These are phyloP conservation scores for Barbus barbus DNA, from an alignment of 2,113 vertebrate species.

Conservation along the genomic window DNA sequence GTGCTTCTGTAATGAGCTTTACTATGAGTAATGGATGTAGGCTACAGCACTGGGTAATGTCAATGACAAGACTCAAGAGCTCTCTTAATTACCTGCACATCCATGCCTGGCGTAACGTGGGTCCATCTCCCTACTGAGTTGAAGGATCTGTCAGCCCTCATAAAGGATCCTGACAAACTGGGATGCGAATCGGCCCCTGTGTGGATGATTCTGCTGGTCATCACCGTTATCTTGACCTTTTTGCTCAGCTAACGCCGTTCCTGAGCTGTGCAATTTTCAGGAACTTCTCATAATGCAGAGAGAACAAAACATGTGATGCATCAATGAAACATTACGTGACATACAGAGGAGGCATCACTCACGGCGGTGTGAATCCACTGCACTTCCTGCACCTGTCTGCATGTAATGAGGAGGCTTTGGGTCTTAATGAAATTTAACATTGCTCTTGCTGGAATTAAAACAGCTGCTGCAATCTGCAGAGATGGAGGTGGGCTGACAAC, in stretches of 20 bases:
- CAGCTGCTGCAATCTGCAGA: slow-evolving; percentile 55
- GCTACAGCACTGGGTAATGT: slow-evolving; percentile 49
- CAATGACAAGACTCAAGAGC: slow-evolving; percentile 53
- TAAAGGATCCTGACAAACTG: not conserved
- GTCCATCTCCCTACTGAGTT: slow-evolving; percentile 8
- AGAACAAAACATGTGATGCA: not conserved
- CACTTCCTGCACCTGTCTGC: slow-evolving; percentile 46
- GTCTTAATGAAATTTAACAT: slow-evolving; percentile 55
- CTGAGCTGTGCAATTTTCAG: not conserved
- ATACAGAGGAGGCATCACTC: not conserved
- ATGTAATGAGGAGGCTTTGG: slow-evolving; percentile 45
- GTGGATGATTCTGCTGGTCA: slow-evolving; percentile 17
- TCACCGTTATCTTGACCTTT: slow-evolving; percentile 9
- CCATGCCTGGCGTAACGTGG: slow-evolving; percentile 44
- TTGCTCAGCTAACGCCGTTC: not conserved
- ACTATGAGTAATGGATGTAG: slow-evolving; percentile 57
- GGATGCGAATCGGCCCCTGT: not conserved
- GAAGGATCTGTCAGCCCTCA: slow-evolving; percentile 10
- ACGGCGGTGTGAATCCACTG: slow-evolving; percentile 18
- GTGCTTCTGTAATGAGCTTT: slow-evolving; percentile 58
- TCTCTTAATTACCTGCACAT: slow-evolving; percentile 59
- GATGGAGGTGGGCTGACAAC: slow-evolving; percentile 55
- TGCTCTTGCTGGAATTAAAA: slow-evolving; percentile 52
- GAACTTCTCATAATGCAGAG: not conserved
- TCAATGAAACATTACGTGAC: not conserved